A percentile compares a stretch with the other conserved stretches of the same genome.
Conservation (phyloP, 2,797 vertebrate genomes). For the Agapornis canus region DNA sequence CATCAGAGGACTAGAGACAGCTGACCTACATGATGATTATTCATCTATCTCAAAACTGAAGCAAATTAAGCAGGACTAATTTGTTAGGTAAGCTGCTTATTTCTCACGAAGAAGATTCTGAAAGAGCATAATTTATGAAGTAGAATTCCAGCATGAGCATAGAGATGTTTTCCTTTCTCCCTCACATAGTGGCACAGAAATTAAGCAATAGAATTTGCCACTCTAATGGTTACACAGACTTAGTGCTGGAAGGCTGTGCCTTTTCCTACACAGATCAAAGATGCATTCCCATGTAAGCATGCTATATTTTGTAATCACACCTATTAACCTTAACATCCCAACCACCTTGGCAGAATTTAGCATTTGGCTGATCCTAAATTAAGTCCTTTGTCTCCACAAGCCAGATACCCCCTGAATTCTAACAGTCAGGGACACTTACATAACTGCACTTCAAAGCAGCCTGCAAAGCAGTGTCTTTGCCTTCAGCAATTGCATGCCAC, state of each 20-base stretch:
- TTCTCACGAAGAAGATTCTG: not conserved
- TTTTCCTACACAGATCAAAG: not conserved
- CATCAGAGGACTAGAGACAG: not conserved
- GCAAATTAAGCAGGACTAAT: slow-evolving; percentile 40
- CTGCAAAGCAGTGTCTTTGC: slow-evolving; percentile 43
- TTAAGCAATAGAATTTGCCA: not conserved
- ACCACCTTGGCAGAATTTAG: slow-evolving; percentile 35
- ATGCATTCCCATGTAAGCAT: not conserved
- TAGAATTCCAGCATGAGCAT: not conserved
- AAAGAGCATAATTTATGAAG: slow-evolving; percentile 29
- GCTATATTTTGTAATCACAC: not conserved
- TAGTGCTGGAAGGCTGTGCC: not conserved
- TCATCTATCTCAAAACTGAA: not conserved
- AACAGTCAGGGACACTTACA: slow-evolving; percentile 60
- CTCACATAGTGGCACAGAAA: not conserved
- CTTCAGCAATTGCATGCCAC: slow-evolving; percentile 43
- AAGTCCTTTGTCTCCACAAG: slow-evolving; percentile 55
- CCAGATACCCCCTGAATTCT: slow-evolving; percentile 16
- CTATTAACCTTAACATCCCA: slow-evolving; percentile 54
- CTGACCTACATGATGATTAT: not conserved
- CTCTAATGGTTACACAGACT: not conserved
- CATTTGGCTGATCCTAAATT: slow-evolving; percentile 63
- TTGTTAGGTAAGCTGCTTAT: not conserved
- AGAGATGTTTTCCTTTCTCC: not conserved
- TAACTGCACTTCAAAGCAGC: slow-evolving; percentile 69